A percentile compares a stretch with the other conserved stretches of the same genome.
These are phyloP conservation scores for Nephrotoma appendiculata DNA, from an alignment of 2,888 invertebrate genomes.

Conservation along the genomic window DNA sequence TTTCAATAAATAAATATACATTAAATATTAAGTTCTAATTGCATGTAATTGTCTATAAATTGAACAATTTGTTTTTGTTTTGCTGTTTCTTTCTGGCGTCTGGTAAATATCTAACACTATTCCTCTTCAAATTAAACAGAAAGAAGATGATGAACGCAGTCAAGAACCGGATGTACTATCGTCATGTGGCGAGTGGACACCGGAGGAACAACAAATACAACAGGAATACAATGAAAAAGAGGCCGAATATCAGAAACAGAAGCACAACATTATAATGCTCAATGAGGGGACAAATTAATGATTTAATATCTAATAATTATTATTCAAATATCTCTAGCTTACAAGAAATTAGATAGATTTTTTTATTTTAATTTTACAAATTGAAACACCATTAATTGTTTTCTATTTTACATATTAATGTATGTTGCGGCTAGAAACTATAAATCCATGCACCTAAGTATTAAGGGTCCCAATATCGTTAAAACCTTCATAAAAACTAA, in stretches of 20 bases:
- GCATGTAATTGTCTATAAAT: neutral
- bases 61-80: neutral
- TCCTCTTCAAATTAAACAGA: slow-evolving; percentile 8
- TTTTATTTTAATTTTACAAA: neutral
- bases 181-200: slow-evolving; percentile 29
- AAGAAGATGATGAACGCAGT: slow-evolving; percentile 11
- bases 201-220: slow-evolving; percentile 26
- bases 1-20: neutral
- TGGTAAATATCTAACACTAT: neutral
- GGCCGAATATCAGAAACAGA: slow-evolving; percentile 18
- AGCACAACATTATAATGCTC: slow-evolving; percentile 24
- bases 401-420: neutral
- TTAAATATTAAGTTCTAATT: neutral
- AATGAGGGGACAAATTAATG: slow-evolving; percentile 5
- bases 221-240: slow-evolving; percentile 20
- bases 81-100: neutral
- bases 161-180: slow-evolving; percentile 24
- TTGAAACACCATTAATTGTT: neutral
- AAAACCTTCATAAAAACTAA: no score
- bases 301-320: no score
- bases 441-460: neutral
- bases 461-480: neutral
- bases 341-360: neutral
- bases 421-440: neutral
- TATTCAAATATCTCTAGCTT: neutral